Conservation (phyloP, 2,888 invertebrate species). For the Mayetiola destructor region DNA sequence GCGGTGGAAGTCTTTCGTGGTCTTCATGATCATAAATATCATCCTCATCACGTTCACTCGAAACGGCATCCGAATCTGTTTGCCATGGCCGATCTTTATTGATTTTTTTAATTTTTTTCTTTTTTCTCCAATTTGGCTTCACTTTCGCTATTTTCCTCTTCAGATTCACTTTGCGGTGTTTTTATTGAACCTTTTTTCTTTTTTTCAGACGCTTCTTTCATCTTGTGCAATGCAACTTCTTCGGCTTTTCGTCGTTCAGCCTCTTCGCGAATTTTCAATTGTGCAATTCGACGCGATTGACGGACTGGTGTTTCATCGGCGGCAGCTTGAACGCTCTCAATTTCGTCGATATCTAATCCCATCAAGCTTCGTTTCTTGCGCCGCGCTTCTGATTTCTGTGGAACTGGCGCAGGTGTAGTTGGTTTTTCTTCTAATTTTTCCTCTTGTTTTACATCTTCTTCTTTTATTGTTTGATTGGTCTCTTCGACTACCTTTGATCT, state of each 20-base stretch:
- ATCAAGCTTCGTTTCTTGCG: constrained; percentile 15
- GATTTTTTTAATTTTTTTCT: constrained; percentile 18
- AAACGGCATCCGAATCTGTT: constrained; percentile 24
- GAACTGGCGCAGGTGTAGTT: background rate
- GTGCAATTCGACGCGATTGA: constrained; percentile 73
- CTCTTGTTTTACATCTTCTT: constrained; percentile 11
- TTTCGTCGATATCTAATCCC: constrained; percentile 12
- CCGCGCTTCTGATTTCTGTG: constrained; percentile 12
- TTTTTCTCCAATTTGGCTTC: constrained; percentile 27
- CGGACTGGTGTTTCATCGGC: constrained; percentile 39
- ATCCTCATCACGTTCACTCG: constrained; percentile 36
- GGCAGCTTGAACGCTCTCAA: constrained; percentile 27
- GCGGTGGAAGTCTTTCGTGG: constrained; percentile 39
- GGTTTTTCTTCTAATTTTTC: constrained; percentile 8
- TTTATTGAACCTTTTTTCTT: constrained; percentile 30
- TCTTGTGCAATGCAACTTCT: constrained; percentile 52
- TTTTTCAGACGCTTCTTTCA: constrained; percentile 49
- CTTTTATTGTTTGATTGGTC: background rate
- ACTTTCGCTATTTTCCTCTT: constrained; percentile 24
- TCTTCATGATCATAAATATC: constrained; percentile 37
- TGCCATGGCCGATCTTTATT: constrained; percentile 16
- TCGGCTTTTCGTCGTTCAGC: constrained; percentile 44
- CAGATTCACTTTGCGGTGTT: constrained; percentile 16
- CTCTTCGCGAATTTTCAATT: constrained; percentile 42
- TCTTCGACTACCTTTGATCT: background rate